Evolutionary conservation across 1,140 invertebrate genomes (phyloP), one percentile per base, ranked within the genome.

Genomic region (Drosophila navojoa): DNA sequence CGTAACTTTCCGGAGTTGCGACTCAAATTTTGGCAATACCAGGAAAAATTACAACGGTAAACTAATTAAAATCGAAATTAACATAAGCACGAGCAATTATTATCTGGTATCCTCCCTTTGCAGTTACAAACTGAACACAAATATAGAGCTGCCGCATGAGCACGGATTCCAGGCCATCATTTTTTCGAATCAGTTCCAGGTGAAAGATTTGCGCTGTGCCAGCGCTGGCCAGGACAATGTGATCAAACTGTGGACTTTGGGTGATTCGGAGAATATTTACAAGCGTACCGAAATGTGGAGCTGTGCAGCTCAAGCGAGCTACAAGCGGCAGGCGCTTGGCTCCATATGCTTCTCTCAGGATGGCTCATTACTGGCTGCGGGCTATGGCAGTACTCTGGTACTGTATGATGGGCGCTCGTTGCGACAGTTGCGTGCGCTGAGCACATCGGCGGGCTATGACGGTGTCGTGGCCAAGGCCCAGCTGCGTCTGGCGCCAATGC

Each of bases 1-100:
- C 92, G 93, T 47, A 91, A 94, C 64, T 93, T 94, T 32, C 92
- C 93, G 4, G 96, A 97, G 92, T 92, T 95, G 1, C 92, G 95
- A 42, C 91, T 98, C 0, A 98, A 97, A 87, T 97, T 97, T 91
- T 98, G 96, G 96, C 81, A 93, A 53, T 97, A 94, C 81, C 91
- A 95, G 71, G 72, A 90, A 3, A 91, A 93, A 6, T 92, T 94
- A 45, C 95, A 96, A 92, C 94, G 87, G 96, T 96, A 92, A 93
- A 50, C 35, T n/a, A 7, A 52, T 22, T 15, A 1, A 45, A 29
- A 29, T 29, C 19, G 19, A 22, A 22, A 22, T 22, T 22, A 22
- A 22, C 1, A 22, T 22, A 22, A 22, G 1, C 19, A 1, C 19
- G 19, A 22, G 19, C 19, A 22, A 22, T 22, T 22, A 22, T 22